phyloP scores from a whole-genome alignment of 2,797 vertebrate species.

The Myotis myotis region DNA sequence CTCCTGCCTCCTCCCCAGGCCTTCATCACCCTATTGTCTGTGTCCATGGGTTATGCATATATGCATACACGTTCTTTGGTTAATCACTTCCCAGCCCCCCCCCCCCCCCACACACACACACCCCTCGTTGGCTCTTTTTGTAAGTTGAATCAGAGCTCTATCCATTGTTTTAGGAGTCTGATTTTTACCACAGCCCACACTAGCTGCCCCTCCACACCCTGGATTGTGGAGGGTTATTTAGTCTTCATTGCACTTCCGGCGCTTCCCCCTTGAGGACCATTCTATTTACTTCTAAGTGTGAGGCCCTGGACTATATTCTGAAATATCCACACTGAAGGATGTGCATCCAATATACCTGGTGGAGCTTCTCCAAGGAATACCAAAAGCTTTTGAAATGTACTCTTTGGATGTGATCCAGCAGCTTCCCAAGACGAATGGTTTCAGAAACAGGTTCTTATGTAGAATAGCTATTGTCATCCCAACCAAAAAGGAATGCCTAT shows the following conservation, averaged over 20 bases:
- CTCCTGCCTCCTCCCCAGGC: too few relatives aligned
- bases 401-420: slow-evolving; percentile 31
- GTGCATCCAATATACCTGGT: background rate
- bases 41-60: too few relatives aligned
- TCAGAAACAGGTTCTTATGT: slow-evolving; percentile 46
- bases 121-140: background rate
- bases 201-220: background rate
- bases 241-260: background rate
- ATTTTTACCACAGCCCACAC: background rate
- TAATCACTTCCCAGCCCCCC: too few relatives aligned
- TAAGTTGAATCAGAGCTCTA: background rate
- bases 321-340: background rate
- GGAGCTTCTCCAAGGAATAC: slow-evolving; percentile 9
- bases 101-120: too few relatives aligned
- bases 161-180: background rate
- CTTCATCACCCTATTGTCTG: too few relatives aligned
- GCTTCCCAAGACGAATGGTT: background rate
- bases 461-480: background rate
- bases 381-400: background rate
- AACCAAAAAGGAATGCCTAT: background rate
- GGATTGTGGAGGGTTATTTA: background rate
- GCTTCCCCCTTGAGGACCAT: background rate
- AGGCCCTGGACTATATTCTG: background rate
- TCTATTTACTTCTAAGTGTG: background rate
- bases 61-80: too few relatives aligned